Evolutionary conservation across 2,113 vertebrate species (phyloP).

Genomic region (Larimichthys crocea): DNA sequence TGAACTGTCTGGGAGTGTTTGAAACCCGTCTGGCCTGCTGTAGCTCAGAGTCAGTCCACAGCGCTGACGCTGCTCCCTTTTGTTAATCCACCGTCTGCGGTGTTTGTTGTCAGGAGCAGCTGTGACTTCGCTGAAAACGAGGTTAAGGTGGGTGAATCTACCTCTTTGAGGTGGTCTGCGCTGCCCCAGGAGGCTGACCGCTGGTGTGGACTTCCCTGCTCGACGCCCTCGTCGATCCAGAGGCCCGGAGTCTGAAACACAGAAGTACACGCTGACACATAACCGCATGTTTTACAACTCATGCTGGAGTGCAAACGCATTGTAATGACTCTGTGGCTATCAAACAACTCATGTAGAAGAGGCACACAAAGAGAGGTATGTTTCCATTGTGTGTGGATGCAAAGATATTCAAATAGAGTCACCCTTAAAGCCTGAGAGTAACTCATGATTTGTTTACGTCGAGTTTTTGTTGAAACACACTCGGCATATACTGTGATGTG

Average conservation of each 20-base stretch:
- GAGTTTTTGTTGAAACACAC: neutral
- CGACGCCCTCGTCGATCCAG: slow-evolving; percentile 91
- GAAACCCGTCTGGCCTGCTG: neutral
- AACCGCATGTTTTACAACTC: slow-evolving; percentile 4
- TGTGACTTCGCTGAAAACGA: neutral
- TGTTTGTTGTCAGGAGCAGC: slow-evolving; percentile 4
- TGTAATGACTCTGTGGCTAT: neutral
- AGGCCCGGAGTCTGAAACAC: slow-evolving; percentile 90
- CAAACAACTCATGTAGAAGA: neutral
- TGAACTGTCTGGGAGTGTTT: neutral
- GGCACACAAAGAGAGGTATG: slow-evolving; percentile 7
- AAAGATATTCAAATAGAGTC: neutral
- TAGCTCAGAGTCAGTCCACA: neutral
- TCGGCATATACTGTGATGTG: neutral
- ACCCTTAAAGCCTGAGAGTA: neutral
- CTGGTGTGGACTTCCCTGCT: slow-evolving; percentile 91
- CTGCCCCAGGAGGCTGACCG: slow-evolving; percentile 96
- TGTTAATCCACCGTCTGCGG: neutral
- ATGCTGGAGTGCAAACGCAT: neutral
- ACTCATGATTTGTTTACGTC: neutral
- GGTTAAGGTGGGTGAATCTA: slow-evolving; percentile 71
- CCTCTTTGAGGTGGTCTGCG: slow-evolving; percentile 96
- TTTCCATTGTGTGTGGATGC: neutral
- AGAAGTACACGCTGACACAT: slow-evolving; percentile 44
- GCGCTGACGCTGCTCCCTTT: neutral